Conservation (phyloP, 2,113 vertebrate species). For the Sinocyclocheilus rhinocerous region DNA sequence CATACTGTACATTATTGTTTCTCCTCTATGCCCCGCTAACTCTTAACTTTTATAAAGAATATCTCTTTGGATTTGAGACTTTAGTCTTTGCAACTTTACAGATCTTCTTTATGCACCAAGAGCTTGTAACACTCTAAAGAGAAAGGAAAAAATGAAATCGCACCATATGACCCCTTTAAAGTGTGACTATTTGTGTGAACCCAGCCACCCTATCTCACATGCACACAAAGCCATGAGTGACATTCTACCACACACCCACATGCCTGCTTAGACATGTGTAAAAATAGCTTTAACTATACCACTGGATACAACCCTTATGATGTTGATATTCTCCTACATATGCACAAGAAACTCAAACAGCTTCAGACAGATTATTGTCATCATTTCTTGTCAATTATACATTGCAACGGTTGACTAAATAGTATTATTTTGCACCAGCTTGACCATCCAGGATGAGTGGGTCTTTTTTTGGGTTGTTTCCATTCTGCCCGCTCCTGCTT, state of each 20-base stretch:
- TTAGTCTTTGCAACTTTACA: too few relatives aligned
- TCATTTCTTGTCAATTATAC: neutral
- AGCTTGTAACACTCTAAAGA: too few relatives aligned
- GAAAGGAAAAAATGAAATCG: too few relatives aligned
- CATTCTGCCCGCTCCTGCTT: neutral
- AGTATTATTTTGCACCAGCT: neutral
- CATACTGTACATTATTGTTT: too few relatives aligned
- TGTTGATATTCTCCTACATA: neutral
- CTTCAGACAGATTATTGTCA: neutral
- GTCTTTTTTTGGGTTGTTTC: neutral
- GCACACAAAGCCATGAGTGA: neutral
- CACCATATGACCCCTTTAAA: too few relatives aligned
- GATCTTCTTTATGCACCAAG: too few relatives aligned
- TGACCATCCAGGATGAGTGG: constrained; percentile 13
- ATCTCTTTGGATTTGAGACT: too few relatives aligned
- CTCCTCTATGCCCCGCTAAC: too few relatives aligned
- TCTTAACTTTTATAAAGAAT: too few relatives aligned
- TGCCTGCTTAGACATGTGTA: neutral
- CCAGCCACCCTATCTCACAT: neutral
- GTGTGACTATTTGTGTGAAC: neutral
- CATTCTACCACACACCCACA: constrained; percentile 8
- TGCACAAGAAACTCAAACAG: neutral
- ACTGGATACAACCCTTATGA: neutral
- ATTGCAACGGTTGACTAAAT: neutral
- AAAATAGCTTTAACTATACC: constrained; percentile 15